Percentiles rank a stretch among this genome's conserved stretches.
These are phyloP conservation scores for Connochaetes taurinus DNA, from an alignment of 2,113 vertebrate genomes.

Conservation along the genomic window DNA sequence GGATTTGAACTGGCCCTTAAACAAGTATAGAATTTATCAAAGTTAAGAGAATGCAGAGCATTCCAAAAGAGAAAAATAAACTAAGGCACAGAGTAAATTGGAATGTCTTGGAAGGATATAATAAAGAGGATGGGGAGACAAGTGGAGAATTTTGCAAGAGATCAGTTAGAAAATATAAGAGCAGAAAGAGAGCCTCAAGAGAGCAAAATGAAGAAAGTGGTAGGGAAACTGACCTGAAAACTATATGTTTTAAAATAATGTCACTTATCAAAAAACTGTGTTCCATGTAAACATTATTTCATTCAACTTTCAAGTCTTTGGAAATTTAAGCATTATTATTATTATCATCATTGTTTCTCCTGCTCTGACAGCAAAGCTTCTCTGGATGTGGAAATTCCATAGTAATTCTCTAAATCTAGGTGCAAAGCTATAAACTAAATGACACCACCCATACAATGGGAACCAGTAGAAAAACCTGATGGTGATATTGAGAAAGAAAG, in stretches of 20 bases:
- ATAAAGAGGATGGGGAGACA: background rate
- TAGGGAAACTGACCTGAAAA: background rate
- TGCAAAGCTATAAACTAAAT: background rate
- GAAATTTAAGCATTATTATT: background rate
- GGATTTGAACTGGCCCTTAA: background rate
- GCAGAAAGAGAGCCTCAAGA: background rate
- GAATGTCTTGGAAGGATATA: background rate
- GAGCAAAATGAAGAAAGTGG: background rate
- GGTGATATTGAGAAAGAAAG: conserved; percentile 18
- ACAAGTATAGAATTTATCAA: background rate
- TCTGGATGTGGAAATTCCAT: background rate
- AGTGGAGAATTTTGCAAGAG: background rate
- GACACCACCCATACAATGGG: background rate
- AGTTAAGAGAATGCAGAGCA: background rate
- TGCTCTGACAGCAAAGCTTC: background rate
- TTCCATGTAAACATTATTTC: background rate
- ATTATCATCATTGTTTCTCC: background rate
- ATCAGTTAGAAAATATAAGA: background rate
- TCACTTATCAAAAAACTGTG: background rate
- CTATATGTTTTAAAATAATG: background rate
- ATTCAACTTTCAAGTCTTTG: background rate
- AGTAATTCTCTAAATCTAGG: background rate
- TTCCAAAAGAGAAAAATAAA: background rate
- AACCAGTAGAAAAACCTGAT: background rate
- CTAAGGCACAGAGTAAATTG: background rate